Conservation (phyloP, 2,113 vertebrate genomes). For the Caranx ignobilis region DNA sequence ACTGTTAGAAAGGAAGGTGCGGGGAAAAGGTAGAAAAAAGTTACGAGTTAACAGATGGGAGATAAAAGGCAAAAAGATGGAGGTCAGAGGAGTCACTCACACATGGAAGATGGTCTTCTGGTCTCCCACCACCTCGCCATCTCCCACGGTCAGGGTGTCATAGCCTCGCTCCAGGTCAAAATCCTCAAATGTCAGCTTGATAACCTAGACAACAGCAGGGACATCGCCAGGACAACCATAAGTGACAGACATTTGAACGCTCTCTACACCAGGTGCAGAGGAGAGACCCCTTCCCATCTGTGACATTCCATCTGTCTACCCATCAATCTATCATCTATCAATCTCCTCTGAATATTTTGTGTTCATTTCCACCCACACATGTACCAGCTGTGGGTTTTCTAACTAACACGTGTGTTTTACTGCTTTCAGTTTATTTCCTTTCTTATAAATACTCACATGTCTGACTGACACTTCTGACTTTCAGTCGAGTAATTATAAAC, state of each 20-base stretch:
- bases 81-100: conserved; percentile 86
- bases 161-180: conserved; percentile 98
- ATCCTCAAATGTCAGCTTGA: conserved; percentile 98
- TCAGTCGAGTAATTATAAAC: conserved; percentile 29
- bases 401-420: background rate
- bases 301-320: conserved; percentile 23
- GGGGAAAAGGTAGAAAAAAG: conserved; percentile 19
- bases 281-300: conserved; percentile 55
- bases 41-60: conserved; percentile 16
- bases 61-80: conserved; percentile 28
- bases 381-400: background rate
- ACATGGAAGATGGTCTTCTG: conserved; percentile 97
- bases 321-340: conserved; percentile 33
- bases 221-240: conserved; percentile 39
- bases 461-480: background rate
- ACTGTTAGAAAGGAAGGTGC: background rate
- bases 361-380: conserved; percentile 1
- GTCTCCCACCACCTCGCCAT: conserved; percentile 94
- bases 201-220: conserved; percentile 86
- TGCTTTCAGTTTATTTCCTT: background rate
- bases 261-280: conserved; percentile 27
- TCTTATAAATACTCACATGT: background rate
- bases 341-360: conserved; percentile 4
- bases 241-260: conserved; percentile 51
- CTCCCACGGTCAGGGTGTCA: conserved; percentile 96